Conservation (phyloP, 2,888 invertebrate species). For the Amblyjoppa proteus region DNA sequence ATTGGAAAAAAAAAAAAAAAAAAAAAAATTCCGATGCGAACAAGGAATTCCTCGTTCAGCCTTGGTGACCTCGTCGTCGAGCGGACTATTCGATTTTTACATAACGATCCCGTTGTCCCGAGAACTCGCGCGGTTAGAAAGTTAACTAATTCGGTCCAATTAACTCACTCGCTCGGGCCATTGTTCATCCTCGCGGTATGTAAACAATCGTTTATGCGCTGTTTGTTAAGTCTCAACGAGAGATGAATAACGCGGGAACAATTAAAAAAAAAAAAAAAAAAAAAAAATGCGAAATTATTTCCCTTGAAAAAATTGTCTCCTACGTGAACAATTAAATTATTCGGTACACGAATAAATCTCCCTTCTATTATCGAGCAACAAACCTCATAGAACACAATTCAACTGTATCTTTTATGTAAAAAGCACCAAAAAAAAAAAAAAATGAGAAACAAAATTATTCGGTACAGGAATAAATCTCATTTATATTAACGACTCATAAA, state of each 20-base stretch:
- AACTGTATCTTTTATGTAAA: too few species aligned
- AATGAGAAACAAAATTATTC: too few species aligned
- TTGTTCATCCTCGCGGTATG: slow-evolving; percentile 59
- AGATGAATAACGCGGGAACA: not conserved
- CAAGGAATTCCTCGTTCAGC: slow-evolving; percentile 42
- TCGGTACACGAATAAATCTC: too few species aligned
- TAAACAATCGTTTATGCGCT: slow-evolving; percentile 56
- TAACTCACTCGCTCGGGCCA: slow-evolving; percentile 35
- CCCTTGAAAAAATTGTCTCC: too few species aligned
- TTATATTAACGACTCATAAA: too few species aligned
- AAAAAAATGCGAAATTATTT: too few species aligned
- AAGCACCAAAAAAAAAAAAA: too few species aligned
- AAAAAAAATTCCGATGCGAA: slow-evolving; percentile 43
- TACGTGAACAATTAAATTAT: too few species aligned
- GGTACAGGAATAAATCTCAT: too few species aligned
- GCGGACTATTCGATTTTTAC: slow-evolving; percentile 58
- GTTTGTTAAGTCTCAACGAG: not conserved
- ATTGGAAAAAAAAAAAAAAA: slow-evolving; percentile 25
- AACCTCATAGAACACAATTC: too few species aligned
- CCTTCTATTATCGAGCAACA: too few species aligned
- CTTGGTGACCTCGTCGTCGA: slow-evolving; percentile 40
- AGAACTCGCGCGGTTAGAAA: slow-evolving; percentile 50
- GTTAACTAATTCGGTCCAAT: slow-evolving; percentile 61
- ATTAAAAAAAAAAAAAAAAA: too few species aligned
- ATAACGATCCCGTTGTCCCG: slow-evolving; percentile 46